These are phyloP conservation scores for Auanema freiburgensis DNA, from an alignment of 2,888 invertebrate genomes.

Conservation along the genomic window DNA sequence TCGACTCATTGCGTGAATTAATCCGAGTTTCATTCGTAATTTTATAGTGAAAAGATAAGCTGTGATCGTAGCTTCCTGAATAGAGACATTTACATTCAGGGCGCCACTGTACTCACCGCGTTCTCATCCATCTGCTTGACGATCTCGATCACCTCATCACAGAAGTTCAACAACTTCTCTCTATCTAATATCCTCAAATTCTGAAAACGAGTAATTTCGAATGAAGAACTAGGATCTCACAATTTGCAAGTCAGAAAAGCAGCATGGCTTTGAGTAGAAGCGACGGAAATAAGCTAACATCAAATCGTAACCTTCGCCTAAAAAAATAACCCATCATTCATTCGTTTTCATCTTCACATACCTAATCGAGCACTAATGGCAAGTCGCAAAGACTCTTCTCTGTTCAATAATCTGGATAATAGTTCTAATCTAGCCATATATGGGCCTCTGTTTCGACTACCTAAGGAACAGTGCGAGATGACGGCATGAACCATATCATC, in stretches of 20 bases:
- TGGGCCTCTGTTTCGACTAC: not conserved
- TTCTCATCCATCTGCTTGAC: not conserved
- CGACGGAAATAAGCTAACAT: slow-evolving; percentile 79
- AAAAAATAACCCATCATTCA: not conserved
- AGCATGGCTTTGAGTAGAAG: slow-evolving; percentile 85
- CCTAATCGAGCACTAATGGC: not conserved
- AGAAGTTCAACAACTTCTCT: not conserved
- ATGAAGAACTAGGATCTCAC: not conserved
- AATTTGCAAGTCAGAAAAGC: slow-evolving; percentile 66
- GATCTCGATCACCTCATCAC: not conserved
- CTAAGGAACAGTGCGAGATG: not conserved
- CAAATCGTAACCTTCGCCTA: slow-evolving; percentile 62
- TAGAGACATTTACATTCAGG: no score
- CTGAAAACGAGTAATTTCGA: not conserved
- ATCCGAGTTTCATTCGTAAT: not conserved
- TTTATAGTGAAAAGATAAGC: not conserved
- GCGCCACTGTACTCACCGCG: no score
- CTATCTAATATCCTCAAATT: not conserved
- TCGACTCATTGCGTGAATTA: not conserved
- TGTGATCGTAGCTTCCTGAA: not conserved
- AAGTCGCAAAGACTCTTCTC: not conserved
- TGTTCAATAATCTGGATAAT: not conserved
- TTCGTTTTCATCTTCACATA: not conserved
- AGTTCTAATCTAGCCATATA: slow-evolving; percentile 7
- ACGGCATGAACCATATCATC: not conserved